Base-by-base conservation (phyloP, 2,888 invertebrate genomes). In the Rotaria sp. region DNA sequence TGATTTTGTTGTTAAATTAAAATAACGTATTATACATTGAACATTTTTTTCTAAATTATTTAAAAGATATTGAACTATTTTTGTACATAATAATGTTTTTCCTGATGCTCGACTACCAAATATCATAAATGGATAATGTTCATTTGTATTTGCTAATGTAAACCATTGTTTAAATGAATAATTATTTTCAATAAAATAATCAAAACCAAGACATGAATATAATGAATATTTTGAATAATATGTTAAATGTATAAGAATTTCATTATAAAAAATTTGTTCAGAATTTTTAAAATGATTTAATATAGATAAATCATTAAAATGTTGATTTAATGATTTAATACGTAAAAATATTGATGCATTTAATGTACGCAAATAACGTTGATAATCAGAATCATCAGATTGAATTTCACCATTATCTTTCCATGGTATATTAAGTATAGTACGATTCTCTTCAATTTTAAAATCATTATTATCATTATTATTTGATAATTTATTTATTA, bases 161-260 rank as follows among this genome's bases (percentile, higher is more conserved):
- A 67, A 35, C 67, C 67, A 67, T 67, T 67, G 67, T 67, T 67
- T 67, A 67, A 67, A 67, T 67, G 67, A 67, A 35, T 35, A 7
- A 67, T 67, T 67, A 21, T 15, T 26, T 35, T 67, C 67, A 35
- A 26, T 30, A 67, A 67, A 67, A 67, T 67, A 18, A 4, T 67
- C 67, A 7, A 67, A 67, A 18, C 67, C 67, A 18, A 67, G 35
- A 67, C 67, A 67, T 30, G 67, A 35, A 30, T 30, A 1, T 35
- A 35, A 35, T 8, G 30, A 67, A 67, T 15, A 4, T 35, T 67
- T 67, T 18, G 67, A 35, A 67, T 67, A 67, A 35, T 67, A 67
- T 30, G 35, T 67, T 35, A 35, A 21, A 67, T 67, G 67, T 35
- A 67, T 18, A 67, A 67, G 35, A 13, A 18, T 21, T 67, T 67